phyloP scores from a whole-genome alignment of 2,113 vertebrate genomes.

The Shinisaurus crocodilurus region DNA sequence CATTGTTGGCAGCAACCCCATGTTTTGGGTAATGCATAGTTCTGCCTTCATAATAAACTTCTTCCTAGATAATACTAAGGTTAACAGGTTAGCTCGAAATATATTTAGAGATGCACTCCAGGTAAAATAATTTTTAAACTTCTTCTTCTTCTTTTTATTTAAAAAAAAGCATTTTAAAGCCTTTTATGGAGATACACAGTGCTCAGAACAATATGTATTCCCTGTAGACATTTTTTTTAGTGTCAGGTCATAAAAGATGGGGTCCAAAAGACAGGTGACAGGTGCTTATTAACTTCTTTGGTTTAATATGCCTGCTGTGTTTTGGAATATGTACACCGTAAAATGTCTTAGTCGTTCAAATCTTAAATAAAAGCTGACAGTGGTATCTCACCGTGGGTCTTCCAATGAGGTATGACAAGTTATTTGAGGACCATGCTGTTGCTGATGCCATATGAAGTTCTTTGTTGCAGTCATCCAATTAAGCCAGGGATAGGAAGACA shows the following conservation, averaged over 20 bases:
- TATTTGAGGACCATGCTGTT: slow-evolving; percentile 29
- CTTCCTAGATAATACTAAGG: neutral
- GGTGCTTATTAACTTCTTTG: slow-evolving; percentile 22
- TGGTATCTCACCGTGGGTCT: slow-evolving; percentile 12
- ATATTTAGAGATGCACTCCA: neutral
- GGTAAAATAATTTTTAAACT: neutral
- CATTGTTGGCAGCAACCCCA: neutral
- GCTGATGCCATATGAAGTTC: slow-evolving; percentile 6
- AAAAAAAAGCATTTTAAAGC: neutral
- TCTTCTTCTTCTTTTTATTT: too few species aligned
- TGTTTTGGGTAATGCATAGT: neutral
- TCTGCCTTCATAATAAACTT: neutral
- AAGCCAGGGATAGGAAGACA: slow-evolving; percentile 14
- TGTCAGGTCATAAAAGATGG: neutral
- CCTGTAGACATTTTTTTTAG: slow-evolving; percentile 10
- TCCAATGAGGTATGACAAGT: slow-evolving; percentile 10
- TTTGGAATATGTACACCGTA: slow-evolving; percentile 5
- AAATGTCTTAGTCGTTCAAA: slow-evolving; percentile 30
- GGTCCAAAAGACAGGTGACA: neutral
- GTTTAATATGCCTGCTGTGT: neutral
- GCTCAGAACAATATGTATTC: neutral
- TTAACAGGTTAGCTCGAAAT: neutral
- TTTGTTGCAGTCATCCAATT: neutral
- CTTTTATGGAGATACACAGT: neutral
- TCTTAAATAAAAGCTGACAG: slow-evolving; percentile 10